These are phyloP conservation scores for Ptychoptera albimana DNA, from an alignment of 2,888 invertebrate species.

Conservation along the genomic window DNA sequence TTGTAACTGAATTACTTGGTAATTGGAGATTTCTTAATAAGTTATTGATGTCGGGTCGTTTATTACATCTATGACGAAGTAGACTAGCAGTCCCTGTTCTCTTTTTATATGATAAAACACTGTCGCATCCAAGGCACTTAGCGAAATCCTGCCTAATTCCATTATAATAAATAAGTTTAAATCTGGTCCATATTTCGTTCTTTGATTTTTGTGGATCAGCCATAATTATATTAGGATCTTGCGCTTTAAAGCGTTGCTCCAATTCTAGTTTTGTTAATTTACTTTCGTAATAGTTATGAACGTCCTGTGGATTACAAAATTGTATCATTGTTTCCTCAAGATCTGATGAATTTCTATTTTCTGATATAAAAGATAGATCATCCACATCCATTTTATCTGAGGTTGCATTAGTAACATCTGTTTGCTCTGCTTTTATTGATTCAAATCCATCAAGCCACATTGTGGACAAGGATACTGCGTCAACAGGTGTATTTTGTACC, in stretches of 20 bases:
- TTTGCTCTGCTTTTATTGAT: too few relatives aligned
- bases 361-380: too few relatives aligned
- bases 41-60: background rate
- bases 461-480: too few relatives aligned
- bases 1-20: too few relatives aligned
- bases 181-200: constrained; percentile 10
- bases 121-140: constrained; percentile 8
- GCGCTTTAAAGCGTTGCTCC: background rate
- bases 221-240: constrained; percentile 1
- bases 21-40: too few relatives aligned
- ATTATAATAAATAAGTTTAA: constrained; percentile 10
- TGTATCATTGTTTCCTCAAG: too few relatives aligned
- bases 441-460: too few relatives aligned
- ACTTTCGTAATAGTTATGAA: background rate
- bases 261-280: constrained; percentile 1
- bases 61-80: constrained; percentile 9
- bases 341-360: too few relatives aligned
- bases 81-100: constrained; percentile 10
- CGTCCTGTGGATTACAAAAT: too few relatives aligned
- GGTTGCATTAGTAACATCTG: too few relatives aligned
- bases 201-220: constrained; percentile 2
- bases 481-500: too few relatives aligned
- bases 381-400: too few relatives aligned
- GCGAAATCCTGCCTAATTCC: constrained; percentile 9
- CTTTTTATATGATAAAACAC: constrained; percentile 9